These are phyloP conservation scores for Heliopora coerulea DNA, from an alignment of 92 coral and sea anemone species.

Conservation along the genomic window DNA sequence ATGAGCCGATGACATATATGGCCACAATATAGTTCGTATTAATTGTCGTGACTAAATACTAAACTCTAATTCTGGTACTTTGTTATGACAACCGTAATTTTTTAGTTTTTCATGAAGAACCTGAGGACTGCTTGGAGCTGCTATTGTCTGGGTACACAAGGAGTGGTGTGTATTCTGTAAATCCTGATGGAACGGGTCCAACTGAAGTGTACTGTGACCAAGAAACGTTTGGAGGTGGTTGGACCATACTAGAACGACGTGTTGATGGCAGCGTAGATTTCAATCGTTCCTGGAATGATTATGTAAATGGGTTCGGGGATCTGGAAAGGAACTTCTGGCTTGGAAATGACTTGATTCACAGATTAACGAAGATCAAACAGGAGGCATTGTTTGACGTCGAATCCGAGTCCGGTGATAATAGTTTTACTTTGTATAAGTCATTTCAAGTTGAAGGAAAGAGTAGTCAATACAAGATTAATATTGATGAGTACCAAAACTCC, in stretches of 20 bases:
- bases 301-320: constrained; percentile 65
- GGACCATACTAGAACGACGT: constrained; percentile 75
- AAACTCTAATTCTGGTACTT: too few species aligned
- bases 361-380: constrained; percentile 53
- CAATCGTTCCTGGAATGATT: constrained; percentile 62
- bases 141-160: constrained; percentile 61
- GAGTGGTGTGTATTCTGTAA: constrained; percentile 67
- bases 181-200: constrained; percentile 58
- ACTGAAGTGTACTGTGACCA: constrained; percentile 72
- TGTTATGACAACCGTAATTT: too few species aligned
- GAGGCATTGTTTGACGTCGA: constrained; percentile 43
- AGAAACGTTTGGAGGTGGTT: constrained; percentile 67
- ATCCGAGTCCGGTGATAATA: constrained; percentile 29
- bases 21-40: too few species aligned
- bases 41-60: too few species aligned
- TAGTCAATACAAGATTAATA: constrained; percentile 1
- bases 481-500: not conserved
- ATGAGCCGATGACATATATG: too few species aligned
- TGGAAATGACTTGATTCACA: constrained; percentile 70
- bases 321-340: constrained; percentile 74
- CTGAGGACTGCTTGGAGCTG: constrained; percentile 61
- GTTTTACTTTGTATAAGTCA: constrained; percentile 35
- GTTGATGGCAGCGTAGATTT: constrained; percentile 53
- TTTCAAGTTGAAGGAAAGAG: constrained; percentile 1
- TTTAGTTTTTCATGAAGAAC: not conserved